Conservation (phyloP, 2,888 invertebrate genomes). For the Amphipoea oculea region DNA sequence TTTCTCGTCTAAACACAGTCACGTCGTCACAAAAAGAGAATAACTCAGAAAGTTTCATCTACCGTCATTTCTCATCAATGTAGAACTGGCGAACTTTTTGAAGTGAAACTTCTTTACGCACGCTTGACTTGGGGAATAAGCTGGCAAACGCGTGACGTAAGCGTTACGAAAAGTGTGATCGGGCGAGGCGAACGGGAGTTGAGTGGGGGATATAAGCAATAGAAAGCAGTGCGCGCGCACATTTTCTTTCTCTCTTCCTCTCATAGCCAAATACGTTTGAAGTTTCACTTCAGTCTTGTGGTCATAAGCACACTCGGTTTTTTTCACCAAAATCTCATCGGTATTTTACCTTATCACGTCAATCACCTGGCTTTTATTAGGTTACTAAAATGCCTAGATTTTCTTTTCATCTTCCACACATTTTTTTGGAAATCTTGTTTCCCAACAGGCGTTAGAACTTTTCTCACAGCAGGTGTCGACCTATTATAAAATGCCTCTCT, state of each 20-base stretch:
- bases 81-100: not conserved
- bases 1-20: not conserved
- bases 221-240: too few species aligned
- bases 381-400: not conserved
- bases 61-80: slow-evolving; percentile 3
- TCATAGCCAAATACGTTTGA: too few species aligned
- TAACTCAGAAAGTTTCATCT: not conserved
- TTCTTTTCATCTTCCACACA: not conserved
- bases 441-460: not conserved
- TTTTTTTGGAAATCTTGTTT: not conserved
- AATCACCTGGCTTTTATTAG: slow-evolving; percentile 20
- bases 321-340: not conserved
- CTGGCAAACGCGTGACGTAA: too few species aligned
- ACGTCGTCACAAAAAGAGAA: not conserved
- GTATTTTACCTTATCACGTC: slow-evolving; percentile 11
- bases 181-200: too few species aligned
- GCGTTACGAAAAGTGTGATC: too few species aligned
- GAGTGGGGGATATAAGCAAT: too few species aligned
- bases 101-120: too few species aligned
- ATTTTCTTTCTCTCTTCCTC: too few species aligned
- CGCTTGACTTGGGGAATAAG: too few species aligned
- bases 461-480: not conserved
- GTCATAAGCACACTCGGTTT: too few species aligned
- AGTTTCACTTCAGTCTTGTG: too few species aligned
- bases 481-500: slow-evolving; percentile 38